Base-by-base conservation (phyloP, 2,888 invertebrate genomes). In the Ommatoiulus sabulosus region DNA sequence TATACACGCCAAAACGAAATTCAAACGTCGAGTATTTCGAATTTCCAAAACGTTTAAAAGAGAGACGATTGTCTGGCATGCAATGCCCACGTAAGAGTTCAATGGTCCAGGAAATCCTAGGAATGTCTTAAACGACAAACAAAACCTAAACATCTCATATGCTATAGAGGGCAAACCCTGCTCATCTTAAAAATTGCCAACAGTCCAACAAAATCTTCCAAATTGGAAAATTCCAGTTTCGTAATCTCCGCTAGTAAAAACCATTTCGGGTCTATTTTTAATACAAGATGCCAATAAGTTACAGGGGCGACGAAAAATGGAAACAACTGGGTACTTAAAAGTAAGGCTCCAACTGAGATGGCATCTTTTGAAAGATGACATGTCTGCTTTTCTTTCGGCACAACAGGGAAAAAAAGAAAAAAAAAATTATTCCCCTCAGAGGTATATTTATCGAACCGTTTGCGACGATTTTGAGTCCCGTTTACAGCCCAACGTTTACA, bases 401-500 rank as follows among this genome's bases (percentile, higher is more conserved):
- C 35, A 63, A 5, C 4, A 35, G 35, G 15, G 15, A 15, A 52
- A 43, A 80, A 80, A 80, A 35, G 10, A 35, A 15, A 3, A 35
- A 35, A 35, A 80, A 80, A 80, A 80, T 15, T 80, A 80, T 80
- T 80, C 80, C 80, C 80, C 80, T 80, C 80, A 43, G 80, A 80
- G 80, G 80, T 80, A 80, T 80, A 80, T 80, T 80, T 80, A 80
- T 80, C 80, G 80, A 80, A 80, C 80, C 80, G 80, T 80, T 80
- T 80, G 24, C 80, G 80, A 80, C 80, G 80, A 80, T 43, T 80
- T 24, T 15, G 35, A 35, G 24, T 10, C 24, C 52, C 35, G 35
- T 35, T 35, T 35, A 35, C 35, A 35, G 35, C 35, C 35, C 80
- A 80, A 35, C 80, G 5, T 80, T 35, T 80, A 80, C 80, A 12